phyloP scores from a whole-genome alignment of 2,113 vertebrate species.

The Podilymbus podiceps region DNA sequence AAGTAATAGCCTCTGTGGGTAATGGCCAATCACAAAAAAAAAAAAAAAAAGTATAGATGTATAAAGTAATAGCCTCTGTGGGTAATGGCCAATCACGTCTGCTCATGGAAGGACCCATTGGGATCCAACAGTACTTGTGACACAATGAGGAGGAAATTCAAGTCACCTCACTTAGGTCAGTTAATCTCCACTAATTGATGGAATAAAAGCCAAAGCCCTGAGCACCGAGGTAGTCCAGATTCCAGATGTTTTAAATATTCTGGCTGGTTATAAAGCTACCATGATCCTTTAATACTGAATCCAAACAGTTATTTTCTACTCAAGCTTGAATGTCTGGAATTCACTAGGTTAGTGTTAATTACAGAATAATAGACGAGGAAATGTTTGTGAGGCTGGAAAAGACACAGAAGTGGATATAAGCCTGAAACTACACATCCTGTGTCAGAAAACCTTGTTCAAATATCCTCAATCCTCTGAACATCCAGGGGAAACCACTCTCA shows the following conservation, averaged over 20 bases:
- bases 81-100: accelerated
- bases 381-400: background rate
- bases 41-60: too few species aligned
- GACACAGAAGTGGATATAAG: background rate
- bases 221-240: background rate
- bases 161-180: background rate
- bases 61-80: background rate
- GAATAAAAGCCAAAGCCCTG: background rate
- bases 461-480: background rate
- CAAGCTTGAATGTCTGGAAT: background rate
- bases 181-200: background rate
- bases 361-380: background rate
- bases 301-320: background rate
- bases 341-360: background rate
- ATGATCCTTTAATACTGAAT: background rate
- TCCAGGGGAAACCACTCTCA: background rate
- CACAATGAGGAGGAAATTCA: background rate
- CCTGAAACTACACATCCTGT: background rate
- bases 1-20: background rate
- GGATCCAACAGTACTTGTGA: background rate
- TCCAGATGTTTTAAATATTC: background rate
- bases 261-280: background rate
- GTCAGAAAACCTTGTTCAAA: background rate
- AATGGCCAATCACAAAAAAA: background rate
- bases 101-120: background rate